Evolutionary conservation across 2,888 invertebrate genomes (phyloP).

Genomic region (Eustalomyia histrio): DNA sequence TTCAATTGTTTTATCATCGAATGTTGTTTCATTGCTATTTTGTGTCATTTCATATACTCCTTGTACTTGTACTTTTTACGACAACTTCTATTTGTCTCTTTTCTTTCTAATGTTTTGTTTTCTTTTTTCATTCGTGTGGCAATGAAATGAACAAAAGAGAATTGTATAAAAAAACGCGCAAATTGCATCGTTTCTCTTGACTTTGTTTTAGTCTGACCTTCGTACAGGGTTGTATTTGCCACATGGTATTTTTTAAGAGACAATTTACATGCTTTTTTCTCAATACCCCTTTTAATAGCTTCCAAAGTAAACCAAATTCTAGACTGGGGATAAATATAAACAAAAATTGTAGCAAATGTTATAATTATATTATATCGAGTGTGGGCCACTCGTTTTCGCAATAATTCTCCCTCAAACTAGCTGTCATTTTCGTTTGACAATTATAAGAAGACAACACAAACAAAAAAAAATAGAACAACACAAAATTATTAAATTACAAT

Average conservation of each 20-base stretch:
- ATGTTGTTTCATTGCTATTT: slow-evolving; percentile 22
- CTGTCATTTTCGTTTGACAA: too few relatives aligned
- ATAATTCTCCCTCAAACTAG: too few relatives aligned
- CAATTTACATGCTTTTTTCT: too few relatives aligned
- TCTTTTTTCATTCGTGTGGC: slow-evolving; percentile 37
- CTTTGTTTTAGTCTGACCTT: background rate
- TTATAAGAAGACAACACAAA: too few relatives aligned
- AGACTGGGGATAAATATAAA: too few relatives aligned
- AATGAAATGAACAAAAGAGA: slow-evolving; percentile 31
- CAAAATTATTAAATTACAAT: too few relatives aligned
- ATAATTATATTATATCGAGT: too few relatives aligned
- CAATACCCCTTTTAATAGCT: too few relatives aligned
- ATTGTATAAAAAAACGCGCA: slow-evolving; percentile 45
- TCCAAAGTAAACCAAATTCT: too few relatives aligned
- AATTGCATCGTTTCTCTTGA: slow-evolving; percentile 28
- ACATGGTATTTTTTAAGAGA: background rate
- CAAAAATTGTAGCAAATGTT: too few relatives aligned
- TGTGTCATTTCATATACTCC: slow-evolving; percentile 43
- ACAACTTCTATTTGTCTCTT: slow-evolving; percentile 3
- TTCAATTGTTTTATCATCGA: slow-evolving; percentile 15
- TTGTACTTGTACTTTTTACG: slow-evolving; percentile 48
- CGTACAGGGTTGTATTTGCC: background rate
- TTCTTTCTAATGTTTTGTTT: slow-evolving; percentile 31
- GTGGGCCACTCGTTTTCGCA: too few relatives aligned
- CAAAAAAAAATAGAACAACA: too few relatives aligned